Evolutionary conservation across 2,113 vertebrate genomes (phyloP).

Genomic region (Hyaena hyaena): DNA sequence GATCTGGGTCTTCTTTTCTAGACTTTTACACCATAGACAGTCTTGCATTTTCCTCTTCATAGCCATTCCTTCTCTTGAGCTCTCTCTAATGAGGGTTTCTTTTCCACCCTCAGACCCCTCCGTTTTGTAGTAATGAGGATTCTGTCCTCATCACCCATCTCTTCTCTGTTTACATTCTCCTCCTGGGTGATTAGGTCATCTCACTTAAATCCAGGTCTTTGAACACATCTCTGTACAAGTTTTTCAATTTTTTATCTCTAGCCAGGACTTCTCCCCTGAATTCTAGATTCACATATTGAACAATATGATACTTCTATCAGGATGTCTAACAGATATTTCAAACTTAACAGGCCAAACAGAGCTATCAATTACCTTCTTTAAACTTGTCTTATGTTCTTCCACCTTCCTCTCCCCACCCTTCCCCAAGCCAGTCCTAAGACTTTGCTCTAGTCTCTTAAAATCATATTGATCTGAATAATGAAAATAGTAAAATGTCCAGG

Average conservation of each 20-base stretch:
- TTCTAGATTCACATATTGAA: neutral
- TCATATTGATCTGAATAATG: neutral
- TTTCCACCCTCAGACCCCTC: neutral
- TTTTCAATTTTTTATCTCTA: neutral
- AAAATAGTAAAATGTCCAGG: neutral
- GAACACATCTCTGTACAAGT: neutral
- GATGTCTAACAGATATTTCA: neutral
- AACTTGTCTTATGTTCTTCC: neutral
- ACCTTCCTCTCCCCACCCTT: neutral
- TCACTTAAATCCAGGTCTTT: neutral
- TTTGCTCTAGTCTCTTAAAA: slow-evolving; percentile 3
- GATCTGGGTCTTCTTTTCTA: neutral
- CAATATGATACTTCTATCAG: neutral
- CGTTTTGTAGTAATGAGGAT: neutral
- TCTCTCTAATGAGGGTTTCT: neutral
- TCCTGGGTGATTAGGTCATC: neutral
- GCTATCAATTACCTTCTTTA: neutral
- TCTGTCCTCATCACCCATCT: neutral
- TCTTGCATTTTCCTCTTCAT: neutral
- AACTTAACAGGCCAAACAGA: neutral
- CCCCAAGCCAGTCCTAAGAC: neutral
- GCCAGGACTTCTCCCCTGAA: neutral
- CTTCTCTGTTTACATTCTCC: neutral
- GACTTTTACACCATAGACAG: neutral
- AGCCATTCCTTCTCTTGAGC: neutral